A percentile compares a stretch with the other conserved stretches of the same genome.
Conservation (phyloP, 2,888 invertebrate genomes). For the Eurytoma adleriae region DNA sequence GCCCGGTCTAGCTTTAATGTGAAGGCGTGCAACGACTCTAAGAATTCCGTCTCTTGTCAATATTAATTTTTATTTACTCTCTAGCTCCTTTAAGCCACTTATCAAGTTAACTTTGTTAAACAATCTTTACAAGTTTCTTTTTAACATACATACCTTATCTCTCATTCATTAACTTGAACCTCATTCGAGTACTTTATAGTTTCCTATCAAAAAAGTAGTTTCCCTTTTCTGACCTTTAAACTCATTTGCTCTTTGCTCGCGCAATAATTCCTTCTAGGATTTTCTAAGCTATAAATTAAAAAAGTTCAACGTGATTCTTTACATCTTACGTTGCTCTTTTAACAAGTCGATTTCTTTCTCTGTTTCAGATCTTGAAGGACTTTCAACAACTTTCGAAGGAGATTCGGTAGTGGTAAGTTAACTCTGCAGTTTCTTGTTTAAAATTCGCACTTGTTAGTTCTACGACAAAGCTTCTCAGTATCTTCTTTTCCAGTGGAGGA, state of each 20-base stretch:
- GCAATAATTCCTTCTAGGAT: slow-evolving; percentile 65
- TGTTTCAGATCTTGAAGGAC: slow-evolving; percentile 67
- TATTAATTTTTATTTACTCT: too few species aligned
- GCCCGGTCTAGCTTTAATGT: too few species aligned
- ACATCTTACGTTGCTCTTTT: slow-evolving; percentile 57
- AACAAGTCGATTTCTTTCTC: slow-evolving; percentile 61
- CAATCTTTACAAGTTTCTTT: too few species aligned
- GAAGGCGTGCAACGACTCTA: too few species aligned
- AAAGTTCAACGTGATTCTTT: slow-evolving; percentile 65
- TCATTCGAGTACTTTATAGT: background rate
- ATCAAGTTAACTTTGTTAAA: too few species aligned
- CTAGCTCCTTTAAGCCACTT: too few species aligned
- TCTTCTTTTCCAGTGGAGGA: slow-evolving; percentile 15
- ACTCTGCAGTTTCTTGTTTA: slow-evolving; percentile 34
- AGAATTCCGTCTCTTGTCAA: too few species aligned
- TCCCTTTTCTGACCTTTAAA: slow-evolving; percentile 39
- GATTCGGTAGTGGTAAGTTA: slow-evolving; percentile 63
- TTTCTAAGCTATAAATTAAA: slow-evolving; percentile 69
- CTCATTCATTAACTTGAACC: slow-evolving; percentile 4
- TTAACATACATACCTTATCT: background rate
- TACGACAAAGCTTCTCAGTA: slow-evolving; percentile 27
- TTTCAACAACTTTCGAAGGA: slow-evolving; percentile 56
- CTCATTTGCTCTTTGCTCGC: slow-evolving; percentile 54
- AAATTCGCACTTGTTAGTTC: slow-evolving; percentile 49
- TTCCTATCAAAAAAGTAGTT: slow-evolving; percentile 16